phyloP scores from a whole-genome alignment of 2,888 invertebrate species.

The Schizaphis graminum region DNA sequence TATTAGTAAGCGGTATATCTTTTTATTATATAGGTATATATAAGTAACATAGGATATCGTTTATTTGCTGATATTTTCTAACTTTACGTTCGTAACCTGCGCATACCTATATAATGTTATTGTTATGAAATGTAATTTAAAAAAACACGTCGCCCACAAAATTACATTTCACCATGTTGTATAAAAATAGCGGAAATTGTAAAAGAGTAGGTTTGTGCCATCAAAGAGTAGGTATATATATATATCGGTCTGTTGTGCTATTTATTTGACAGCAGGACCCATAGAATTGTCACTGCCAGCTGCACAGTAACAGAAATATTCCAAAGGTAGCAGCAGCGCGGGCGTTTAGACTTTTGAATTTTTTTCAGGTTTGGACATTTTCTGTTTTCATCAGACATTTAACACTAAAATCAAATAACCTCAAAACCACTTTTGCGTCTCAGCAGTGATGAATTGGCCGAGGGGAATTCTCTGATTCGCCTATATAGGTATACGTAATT shows the following conservation, averaged over 20 bases:
- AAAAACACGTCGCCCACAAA: background rate
- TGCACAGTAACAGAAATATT: background rate
- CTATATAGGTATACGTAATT: background rate
- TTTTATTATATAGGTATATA: too few relatives aligned
- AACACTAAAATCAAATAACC: conserved; percentile 44
- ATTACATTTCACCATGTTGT: background rate
- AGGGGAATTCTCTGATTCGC: conserved; percentile 24
- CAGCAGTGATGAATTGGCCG: background rate
- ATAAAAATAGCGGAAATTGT: background rate
- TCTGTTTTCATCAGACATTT: conserved; percentile 9
- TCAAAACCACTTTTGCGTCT: background rate
- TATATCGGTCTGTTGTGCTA: background rate
- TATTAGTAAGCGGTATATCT: too few relatives aligned
- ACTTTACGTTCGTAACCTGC: background rate
- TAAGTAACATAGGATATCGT: background rate
- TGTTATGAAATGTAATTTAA: conserved; percentile 17
- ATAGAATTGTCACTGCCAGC: conserved; percentile 46
- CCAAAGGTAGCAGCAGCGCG: background rate
- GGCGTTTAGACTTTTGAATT: conserved; percentile 4
- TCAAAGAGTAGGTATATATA: conserved; percentile 30
- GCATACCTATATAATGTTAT: background rate
- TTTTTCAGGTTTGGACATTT: conserved; percentile 4
- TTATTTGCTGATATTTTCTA: conserved; percentile 5
- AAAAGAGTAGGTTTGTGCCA: background rate
- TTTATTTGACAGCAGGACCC: conserved; percentile 50